Conservation (phyloP, 2,113 vertebrate species). For the Dinomys branickii region DNA sequence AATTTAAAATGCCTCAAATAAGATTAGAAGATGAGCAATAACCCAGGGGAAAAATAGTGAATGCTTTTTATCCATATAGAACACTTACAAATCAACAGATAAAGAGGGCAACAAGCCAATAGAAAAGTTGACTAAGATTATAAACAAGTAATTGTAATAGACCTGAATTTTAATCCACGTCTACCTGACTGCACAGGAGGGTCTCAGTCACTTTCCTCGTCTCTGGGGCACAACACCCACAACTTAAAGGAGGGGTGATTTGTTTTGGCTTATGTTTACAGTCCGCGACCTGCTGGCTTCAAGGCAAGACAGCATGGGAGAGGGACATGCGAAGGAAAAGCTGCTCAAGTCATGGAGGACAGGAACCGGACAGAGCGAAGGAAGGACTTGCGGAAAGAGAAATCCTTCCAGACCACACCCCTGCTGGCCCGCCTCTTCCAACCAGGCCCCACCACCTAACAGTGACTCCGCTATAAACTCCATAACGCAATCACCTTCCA, state of each 20-base stretch:
- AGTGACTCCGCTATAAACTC: background rate
- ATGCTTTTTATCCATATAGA: background rate
- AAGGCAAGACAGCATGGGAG: background rate
- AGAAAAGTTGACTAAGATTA: slow-evolving; percentile 14
- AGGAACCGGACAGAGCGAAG: background rate
- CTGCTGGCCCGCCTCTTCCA: background rate
- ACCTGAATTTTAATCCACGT: background rate
- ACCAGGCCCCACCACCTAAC: background rate
- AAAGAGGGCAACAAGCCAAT: background rate
- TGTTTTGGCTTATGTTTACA: background rate
- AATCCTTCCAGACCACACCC: background rate
- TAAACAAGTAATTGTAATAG: background rate
- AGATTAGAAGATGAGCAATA: background rate
- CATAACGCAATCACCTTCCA: background rate
- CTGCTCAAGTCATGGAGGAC: background rate
- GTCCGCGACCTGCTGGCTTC: background rate
- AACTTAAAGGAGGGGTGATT: background rate
- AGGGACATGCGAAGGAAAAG: background rate
- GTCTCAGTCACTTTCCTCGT: background rate
- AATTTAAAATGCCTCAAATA: background rate
- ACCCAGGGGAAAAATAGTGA: background rate
- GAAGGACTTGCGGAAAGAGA: background rate
- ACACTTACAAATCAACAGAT: background rate
- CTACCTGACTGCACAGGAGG: background rate
- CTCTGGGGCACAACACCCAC: background rate